These are phyloP conservation scores for Thaumatotibia leucotreta DNA, from an alignment of 1,140 invertebrate species.

Conservation along the genomic window DNA sequence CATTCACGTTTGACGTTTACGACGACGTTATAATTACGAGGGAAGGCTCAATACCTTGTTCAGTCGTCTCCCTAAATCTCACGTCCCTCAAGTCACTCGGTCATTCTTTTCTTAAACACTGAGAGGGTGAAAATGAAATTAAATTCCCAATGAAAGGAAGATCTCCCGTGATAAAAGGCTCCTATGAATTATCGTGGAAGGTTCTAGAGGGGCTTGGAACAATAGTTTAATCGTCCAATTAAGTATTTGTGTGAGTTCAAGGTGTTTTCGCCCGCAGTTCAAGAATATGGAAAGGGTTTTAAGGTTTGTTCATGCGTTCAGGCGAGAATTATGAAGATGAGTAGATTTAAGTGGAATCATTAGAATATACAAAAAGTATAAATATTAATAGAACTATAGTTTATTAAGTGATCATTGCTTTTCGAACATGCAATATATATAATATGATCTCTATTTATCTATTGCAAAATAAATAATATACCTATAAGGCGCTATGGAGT, in stretches of 20 bases:
- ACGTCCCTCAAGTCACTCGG: constrained; percentile 55
- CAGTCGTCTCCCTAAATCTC: constrained; percentile 36
- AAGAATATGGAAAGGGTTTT: constrained; percentile 23
- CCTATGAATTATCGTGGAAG: constrained; percentile 65
- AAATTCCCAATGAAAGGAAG: constrained; percentile 71
- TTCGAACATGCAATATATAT: too few relatives aligned
- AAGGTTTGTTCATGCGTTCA: background rate
- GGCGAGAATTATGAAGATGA: background rate
- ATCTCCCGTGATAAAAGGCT: constrained; percentile 56
- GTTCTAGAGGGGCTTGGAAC: constrained; percentile 54
- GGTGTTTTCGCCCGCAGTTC: constrained; percentile 22
- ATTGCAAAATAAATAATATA: too few relatives aligned
- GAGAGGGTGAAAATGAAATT: constrained; percentile 73
- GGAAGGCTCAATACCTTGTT: background rate
- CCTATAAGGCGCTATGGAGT: too few relatives aligned
- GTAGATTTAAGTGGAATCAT: background rate
- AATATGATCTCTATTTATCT: too few relatives aligned
- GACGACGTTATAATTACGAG: background rate
- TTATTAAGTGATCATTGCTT: too few relatives aligned
- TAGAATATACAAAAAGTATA: too few relatives aligned
- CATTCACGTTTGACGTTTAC: background rate
- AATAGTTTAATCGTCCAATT: constrained; percentile 74
- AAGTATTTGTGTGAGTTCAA: constrained; percentile 59
- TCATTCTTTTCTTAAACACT: constrained; percentile 71
- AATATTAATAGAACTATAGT: too few relatives aligned